These are phyloP conservation scores for Oryctes rhinoceros DNA, from an alignment of 1,140 invertebrate genomes.

Conservation along the genomic window DNA sequence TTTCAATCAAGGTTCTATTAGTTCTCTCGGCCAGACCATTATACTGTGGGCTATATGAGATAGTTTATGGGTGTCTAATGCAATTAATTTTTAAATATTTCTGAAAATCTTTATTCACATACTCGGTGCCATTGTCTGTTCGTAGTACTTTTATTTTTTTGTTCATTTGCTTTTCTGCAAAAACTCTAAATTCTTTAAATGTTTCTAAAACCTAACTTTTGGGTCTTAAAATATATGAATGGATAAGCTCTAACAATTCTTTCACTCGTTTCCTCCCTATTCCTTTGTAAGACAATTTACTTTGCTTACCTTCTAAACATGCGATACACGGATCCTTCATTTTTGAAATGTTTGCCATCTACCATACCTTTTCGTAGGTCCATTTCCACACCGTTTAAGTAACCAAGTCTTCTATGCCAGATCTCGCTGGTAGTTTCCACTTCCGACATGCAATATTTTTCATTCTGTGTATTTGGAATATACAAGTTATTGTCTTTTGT, in stretches of 20 bases:
- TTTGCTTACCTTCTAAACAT: constrained; percentile 43
- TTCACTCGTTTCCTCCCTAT: neutral
- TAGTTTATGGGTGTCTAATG: neutral
- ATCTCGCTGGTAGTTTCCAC: neutral
- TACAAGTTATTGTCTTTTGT: constrained; percentile 31
- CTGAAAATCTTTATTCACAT: neutral
- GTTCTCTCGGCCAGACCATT: neutral
- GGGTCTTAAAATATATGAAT: constrained; percentile 6
- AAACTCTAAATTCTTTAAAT: constrained; percentile 25
- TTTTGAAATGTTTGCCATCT: constrained; percentile 27
- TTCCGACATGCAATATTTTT: constrained; percentile 25
- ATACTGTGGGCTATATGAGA: too few relatives aligned
- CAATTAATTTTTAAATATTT: constrained; percentile 10
- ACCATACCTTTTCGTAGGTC: constrained; percentile 22
- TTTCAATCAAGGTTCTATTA: constrained; percentile 8
- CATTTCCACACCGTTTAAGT: constrained; percentile 24
- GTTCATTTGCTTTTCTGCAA: constrained; percentile 6
- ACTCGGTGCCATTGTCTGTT: neutral
- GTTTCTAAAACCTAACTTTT: constrained; percentile 3
- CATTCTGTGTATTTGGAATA: constrained; percentile 24
- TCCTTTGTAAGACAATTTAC: constrained; percentile 33
- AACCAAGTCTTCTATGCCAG: constrained; percentile 40
- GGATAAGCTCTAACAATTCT: constrained; percentile 11
- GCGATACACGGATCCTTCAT: constrained; percentile 25
- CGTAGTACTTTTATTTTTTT: neutral